A percentile compares a stretch with the other conserved stretches of the same genome.
Conservation (phyloP, 2,113 vertebrate species). For the Heterotilapia buettikoferi region DNA sequence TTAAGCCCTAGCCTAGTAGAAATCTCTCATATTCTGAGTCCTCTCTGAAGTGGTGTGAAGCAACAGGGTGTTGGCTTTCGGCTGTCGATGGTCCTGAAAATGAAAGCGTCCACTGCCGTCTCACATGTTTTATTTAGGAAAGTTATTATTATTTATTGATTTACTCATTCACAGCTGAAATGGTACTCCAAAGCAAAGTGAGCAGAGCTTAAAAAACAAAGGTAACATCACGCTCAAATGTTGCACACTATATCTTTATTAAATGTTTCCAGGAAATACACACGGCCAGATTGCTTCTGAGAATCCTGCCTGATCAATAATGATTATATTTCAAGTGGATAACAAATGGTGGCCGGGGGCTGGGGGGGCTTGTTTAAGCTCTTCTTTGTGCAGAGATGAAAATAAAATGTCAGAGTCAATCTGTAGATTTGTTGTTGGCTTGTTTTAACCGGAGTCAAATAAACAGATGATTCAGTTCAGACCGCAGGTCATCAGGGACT, state of each 20-base stretch:
- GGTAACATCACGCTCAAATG: neutral
- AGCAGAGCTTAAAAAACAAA: neutral
- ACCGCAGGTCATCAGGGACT: neutral
- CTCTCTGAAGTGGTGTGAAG: rapidly evolving
- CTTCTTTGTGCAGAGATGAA: neutral
- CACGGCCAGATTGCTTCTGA: neutral
- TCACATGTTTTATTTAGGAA: neutral
- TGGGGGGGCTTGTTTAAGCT: neutral
- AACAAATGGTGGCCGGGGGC: neutral
- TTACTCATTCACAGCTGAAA: neutral
- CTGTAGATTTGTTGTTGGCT: neutral
- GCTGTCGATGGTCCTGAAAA: rapidly evolving
- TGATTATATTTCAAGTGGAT: neutral
- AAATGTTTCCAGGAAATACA: neutral
- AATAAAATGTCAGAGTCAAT: neutral
- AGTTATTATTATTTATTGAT: neutral
- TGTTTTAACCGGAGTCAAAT: neutral
- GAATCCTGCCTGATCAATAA: neutral
- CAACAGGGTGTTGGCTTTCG: rapidly evolving
- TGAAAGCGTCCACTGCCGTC: neutral
- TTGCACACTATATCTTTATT: neutral
- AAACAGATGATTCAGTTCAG: neutral
- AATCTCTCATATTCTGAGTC: neutral
- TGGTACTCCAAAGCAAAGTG: neutral
- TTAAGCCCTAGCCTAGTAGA: neutral